A percentile compares a stretch with the other conserved stretches of the same genome.
Evolutionary conservation across 2,113 vertebrate species (phyloP).

Genomic region (Tragelaphus buxtoni): DNA sequence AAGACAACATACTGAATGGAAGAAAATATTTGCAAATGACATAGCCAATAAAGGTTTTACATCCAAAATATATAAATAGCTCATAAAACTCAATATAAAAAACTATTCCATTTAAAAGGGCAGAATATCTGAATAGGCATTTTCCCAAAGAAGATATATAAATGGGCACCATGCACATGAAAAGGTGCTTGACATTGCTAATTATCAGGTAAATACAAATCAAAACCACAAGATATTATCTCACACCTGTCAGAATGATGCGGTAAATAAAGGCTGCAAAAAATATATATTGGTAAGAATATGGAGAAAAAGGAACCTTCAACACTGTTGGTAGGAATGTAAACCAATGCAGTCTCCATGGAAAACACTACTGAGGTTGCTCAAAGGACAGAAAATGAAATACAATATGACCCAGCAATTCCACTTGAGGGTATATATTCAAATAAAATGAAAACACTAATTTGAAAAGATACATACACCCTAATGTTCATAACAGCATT

Average conservation of each 20-base stretch:
- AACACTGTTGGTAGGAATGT: not conserved
- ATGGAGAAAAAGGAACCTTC: not conserved
- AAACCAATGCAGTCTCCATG: not conserved
- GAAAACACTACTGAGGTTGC: not conserved
- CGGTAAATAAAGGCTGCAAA: not conserved
- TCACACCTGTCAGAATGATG: not conserved
- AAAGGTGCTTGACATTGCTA: not conserved
- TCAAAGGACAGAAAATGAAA: not conserved
- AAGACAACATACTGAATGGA: not conserved
- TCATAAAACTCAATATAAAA: not conserved
- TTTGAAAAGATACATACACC: not conserved
- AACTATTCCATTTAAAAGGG: not conserved
- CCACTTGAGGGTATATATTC: not conserved
- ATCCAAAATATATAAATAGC: not conserved
- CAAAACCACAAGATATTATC: not conserved
- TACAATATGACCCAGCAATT: not conserved
- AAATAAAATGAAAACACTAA: not conserved
- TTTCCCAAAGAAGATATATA: not conserved
- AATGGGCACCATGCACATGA: not conserved
- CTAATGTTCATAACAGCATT: not conserved
- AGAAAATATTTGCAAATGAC: not conserved
- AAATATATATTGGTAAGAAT: not conserved
- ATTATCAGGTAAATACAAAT: not conserved
- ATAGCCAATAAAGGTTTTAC: not conserved
- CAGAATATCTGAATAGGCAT: not conserved